Evolutionary conservation across 2,888 invertebrate species (phyloP).

Genomic region (Diplazon laetatorius): DNA sequence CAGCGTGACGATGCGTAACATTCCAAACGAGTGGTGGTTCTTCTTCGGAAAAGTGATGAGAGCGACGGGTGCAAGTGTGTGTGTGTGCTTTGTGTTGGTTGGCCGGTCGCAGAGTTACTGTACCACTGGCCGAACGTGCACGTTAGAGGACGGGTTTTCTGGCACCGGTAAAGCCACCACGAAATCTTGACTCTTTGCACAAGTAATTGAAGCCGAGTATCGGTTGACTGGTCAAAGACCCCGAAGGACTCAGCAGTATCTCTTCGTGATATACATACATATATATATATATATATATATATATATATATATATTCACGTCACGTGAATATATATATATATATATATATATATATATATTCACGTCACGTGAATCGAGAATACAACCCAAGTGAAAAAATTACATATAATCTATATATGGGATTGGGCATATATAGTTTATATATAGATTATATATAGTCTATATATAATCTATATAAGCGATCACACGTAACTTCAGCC

Average conservation of each 20-base stretch:
- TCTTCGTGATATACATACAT: slow-evolving; percentile 10
- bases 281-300: no score
- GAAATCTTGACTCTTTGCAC: slow-evolving; percentile 68
- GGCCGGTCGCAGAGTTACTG: neutral
- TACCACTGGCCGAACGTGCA: slow-evolving; percentile 20
- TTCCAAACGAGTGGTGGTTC: slow-evolving; percentile 61
- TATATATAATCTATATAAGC: no score
- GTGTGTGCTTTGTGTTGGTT: slow-evolving; percentile 18
- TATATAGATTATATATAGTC: no score
- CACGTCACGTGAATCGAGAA: no score
- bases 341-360: no score
- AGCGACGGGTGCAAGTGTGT: neutral
- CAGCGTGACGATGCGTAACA: slow-evolving; percentile 68
- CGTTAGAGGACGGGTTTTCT: neutral
- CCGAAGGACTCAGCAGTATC: slow-evolving; percentile 36
- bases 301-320: no score
- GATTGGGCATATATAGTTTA: no score
- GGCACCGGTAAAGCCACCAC: slow-evolving; percentile 43
- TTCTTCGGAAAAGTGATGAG: slow-evolving; percentile 44
- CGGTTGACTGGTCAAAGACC: slow-evolving; percentile 75
- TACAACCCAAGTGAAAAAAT: no score
- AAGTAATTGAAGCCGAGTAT: slow-evolving; percentile 73
- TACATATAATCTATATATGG: no score
- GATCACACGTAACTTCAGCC: no score
- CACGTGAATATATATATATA: no score